Evolutionary conservation across 2,888 invertebrate genomes (phyloP).

Genomic region (Amblyjoppa fuscipennis): DNA sequence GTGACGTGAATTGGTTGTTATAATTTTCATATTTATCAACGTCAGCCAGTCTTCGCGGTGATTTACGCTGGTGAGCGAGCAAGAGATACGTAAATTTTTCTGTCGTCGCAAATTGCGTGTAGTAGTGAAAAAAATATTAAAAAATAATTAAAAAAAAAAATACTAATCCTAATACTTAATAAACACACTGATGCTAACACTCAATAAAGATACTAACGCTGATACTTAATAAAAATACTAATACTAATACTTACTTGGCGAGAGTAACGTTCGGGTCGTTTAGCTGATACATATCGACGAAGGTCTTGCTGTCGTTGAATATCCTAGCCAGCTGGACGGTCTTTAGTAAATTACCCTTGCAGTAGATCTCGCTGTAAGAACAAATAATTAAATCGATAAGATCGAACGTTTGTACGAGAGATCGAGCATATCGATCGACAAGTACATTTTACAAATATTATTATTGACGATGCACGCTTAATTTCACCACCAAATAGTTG

Average conservation of each 20-base stretch:
- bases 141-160: too few relatives aligned
- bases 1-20: neutral
- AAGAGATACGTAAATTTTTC: neutral
- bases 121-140: too few relatives aligned
- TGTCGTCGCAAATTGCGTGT: neutral
- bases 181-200: too few relatives aligned
- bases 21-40: slow-evolving; percentile 38
- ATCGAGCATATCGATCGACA: too few relatives aligned
- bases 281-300: slow-evolving; percentile 81
- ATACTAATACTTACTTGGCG: slow-evolving; percentile 75
- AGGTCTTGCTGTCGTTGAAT: slow-evolving; percentile 82
- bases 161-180: too few relatives aligned
- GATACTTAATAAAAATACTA: too few relatives aligned
- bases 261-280: slow-evolving; percentile 80
- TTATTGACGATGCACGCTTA: too few relatives aligned
- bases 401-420: neutral
- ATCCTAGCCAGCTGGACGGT: slow-evolving; percentile 79
- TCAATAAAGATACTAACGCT: too few relatives aligned
- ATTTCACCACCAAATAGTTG: too few relatives aligned
- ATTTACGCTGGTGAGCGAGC: neutral
- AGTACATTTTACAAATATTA: too few relatives aligned
- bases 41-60: neutral
- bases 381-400: slow-evolving; percentile 29
- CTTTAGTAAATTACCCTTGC: slow-evolving; percentile 79
- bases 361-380: slow-evolving; percentile 81